Evolutionary conservation across 1,140 invertebrate species (phyloP).

Genomic region (Tetramorium parvispinum): DNA sequence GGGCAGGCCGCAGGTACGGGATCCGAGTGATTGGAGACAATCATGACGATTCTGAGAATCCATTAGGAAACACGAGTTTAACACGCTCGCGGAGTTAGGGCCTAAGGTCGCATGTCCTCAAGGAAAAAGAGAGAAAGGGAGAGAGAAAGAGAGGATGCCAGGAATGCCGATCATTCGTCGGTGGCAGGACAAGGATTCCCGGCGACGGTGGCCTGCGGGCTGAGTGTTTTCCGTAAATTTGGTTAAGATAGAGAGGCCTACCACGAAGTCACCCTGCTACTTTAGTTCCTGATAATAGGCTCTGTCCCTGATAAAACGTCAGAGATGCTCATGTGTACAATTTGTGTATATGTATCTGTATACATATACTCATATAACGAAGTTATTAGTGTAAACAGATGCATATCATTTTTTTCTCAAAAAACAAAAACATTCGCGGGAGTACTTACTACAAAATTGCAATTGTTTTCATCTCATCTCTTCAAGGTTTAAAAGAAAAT

Average conservation of each 20-base stretch:
- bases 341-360: background rate
- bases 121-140: background rate
- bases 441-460: background rate
- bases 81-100: constrained; percentile 70
- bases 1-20: background rate
- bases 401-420: background rate
- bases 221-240: constrained; percentile 79
- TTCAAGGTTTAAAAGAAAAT: background rate
- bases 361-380: background rate
- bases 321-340: background rate
- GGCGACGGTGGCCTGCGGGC: constrained; percentile 67
- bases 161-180: constrained; percentile 71
- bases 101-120: constrained; percentile 6
- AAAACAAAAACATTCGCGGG: background rate
- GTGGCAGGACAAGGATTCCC: constrained; percentile 76
- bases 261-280: constrained; percentile 69
- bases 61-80: constrained; percentile 80
- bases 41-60: constrained; percentile 73
- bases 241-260: constrained; percentile 78
- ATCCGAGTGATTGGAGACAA: constrained; percentile 59
- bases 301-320: constrained; percentile 8
- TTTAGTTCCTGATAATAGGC: constrained; percentile 57
- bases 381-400: background rate
- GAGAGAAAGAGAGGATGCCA: constrained; percentile 52
- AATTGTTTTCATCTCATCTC: background rate